Evolutionary conservation across 2,797 vertebrate species (phyloP), one percentile per base, ranked within the genome.

Genomic region (Acrocephalus scirpaceus): DNA sequence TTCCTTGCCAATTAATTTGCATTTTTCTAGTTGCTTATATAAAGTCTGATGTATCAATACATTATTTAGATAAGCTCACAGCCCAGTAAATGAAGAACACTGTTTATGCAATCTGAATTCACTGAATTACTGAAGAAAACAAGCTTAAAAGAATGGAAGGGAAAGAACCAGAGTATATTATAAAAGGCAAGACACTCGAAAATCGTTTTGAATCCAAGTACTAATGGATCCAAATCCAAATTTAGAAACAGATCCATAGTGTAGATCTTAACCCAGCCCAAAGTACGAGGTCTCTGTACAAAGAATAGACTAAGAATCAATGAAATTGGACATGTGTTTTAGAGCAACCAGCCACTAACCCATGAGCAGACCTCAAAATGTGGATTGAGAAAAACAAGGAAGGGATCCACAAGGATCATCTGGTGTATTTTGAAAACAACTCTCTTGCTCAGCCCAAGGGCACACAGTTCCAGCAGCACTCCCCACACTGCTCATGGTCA

Each of bases 401-500:
- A 48, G 42, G 22, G 42, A 62, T 25, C 48, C 36, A 44, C 62
- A 50, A 61, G 27, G 26, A 50, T 29, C 22, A 56, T 1, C 42
- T 34, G 61, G 20, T 40, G 54, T 17, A 11, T 48, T 27, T 54
- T 36, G 20, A 16, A 8, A 4, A 6, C 36, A 42, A 20, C 20
- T 53, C 23, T 7, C 22, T 7, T 5, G 54, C 53, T 38, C 58
- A 60, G 26, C 36, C 60, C 84, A 12, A 17, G 58, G 60, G 38
- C 40, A 48, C 45, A 16, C 3, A 67, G 4, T 23, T n/a, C n/a
- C 4, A 4, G n/a, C 17, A 45, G 74, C 60, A 13, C 45, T 17
- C 16, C 7, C 22, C 34, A 25, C 0, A 0, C 48, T n/a, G 26
- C n/a, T 9, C 3, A 2, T 5, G 3, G 32, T 17, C 57, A 16